A percentile compares a stretch with the other conserved stretches of the same genome.
phyloP scores from a whole-genome alignment of 2,797 vertebrate genomes.

The Triplophysa bombifrons region DNA sequence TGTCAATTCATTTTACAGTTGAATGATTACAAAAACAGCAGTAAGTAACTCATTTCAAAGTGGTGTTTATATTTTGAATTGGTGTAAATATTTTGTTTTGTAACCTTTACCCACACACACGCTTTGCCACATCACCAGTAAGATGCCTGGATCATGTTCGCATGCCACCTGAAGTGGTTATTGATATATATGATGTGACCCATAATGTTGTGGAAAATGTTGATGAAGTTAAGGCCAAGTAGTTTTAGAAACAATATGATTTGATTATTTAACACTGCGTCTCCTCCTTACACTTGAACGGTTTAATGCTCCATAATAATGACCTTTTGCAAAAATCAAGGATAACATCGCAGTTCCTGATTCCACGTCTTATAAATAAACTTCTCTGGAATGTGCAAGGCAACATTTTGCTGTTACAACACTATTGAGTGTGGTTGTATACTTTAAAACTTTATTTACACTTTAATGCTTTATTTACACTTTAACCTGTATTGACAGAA shows the following conservation, averaged over 20 bases:
- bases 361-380: background rate
- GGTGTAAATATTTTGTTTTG: background rate
- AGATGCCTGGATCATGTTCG: background rate
- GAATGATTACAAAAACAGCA: no score
- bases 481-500: background rate
- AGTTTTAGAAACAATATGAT: background rate
- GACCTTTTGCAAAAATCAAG: background rate
- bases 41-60: background rate
- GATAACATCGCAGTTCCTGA: background rate
- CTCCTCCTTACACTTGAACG: background rate
- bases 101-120: background rate
- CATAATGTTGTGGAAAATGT: background rate
- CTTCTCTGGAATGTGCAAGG: background rate
- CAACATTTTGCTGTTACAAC: background rate
- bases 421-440: background rate
- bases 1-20: background rate
- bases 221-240: background rate
- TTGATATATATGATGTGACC: background rate
- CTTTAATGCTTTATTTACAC: background rate
- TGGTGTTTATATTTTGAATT: background rate
- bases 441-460: no score
- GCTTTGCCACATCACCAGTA: constrained; percentile 25
- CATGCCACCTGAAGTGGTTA: background rate
- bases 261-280: background rate
- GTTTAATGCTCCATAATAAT: background rate